These are phyloP conservation scores for Miichthys miiuy DNA, from an alignment of 2,797 vertebrate species.

Conservation along the genomic window DNA sequence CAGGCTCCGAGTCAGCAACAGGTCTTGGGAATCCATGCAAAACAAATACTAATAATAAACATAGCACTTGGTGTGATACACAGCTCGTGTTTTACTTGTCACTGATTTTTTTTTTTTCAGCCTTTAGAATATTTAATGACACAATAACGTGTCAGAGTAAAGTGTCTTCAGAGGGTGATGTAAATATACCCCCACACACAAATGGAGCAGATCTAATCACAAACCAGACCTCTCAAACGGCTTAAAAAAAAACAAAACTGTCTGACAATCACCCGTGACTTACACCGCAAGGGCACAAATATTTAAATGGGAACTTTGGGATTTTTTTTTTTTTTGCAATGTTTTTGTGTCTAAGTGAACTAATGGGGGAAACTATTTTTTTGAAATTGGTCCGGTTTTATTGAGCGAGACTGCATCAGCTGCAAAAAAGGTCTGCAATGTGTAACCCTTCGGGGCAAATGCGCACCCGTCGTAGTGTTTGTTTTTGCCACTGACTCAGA, in stretches of 20 bases:
- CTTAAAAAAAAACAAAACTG: background rate
- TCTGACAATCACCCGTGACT: slow-evolving; percentile 18
- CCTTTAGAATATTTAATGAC: slow-evolving; percentile 48
- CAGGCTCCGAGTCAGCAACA: slow-evolving; percentile 62
- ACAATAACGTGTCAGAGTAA: slow-evolving; percentile 48
- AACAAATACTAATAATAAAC: slow-evolving; percentile 71
- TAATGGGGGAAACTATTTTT: no score
- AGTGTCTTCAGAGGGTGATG: slow-evolving; percentile 38
- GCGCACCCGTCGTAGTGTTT: no score
- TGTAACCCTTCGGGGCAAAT: no score
- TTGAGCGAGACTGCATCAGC: no score
- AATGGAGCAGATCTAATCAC: slow-evolving; percentile 32
- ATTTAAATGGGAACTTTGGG: background rate
- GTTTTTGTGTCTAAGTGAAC: no score
- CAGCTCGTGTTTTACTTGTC: slow-evolving; percentile 39
- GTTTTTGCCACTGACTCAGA: no score
- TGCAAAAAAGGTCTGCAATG: no score
- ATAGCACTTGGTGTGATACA: slow-evolving; percentile 18
- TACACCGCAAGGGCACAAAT: background rate
- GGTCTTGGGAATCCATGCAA: slow-evolving; percentile 66
- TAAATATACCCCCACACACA: slow-evolving; percentile 43
- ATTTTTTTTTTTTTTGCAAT: no score
- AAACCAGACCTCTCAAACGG: slow-evolving; percentile 16
- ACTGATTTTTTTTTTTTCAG: slow-evolving; percentile 12
- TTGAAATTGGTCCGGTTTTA: no score